These are phyloP conservation scores for Siderastrea siderea DNA, from an alignment of 92 coral and sea anemone species.

Conservation along the genomic window DNA sequence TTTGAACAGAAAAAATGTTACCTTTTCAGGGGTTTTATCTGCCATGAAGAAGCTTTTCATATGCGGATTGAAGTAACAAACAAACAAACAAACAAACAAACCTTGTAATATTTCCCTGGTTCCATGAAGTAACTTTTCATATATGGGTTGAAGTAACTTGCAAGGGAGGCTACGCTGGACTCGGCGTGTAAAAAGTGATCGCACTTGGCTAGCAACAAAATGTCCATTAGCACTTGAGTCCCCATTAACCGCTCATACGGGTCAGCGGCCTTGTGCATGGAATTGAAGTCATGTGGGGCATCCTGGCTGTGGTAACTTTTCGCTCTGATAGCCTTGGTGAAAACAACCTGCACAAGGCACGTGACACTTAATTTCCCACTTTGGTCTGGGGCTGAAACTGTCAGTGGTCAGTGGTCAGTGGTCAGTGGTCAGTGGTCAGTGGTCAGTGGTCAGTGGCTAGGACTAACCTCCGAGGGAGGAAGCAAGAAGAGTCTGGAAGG, in stretches of 20 bases:
- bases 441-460: no score
- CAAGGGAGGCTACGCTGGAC: slow-evolving; percentile 83
- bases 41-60: no score
- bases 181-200: slow-evolving; percentile 82
- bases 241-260: slow-evolving; percentile 57
- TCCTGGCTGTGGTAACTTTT: slow-evolving; percentile 22
- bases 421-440: no score
- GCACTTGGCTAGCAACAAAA: slow-evolving; percentile 78
- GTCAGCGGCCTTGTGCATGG: slow-evolving; percentile 25
- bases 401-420: no score
- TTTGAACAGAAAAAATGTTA: no score
- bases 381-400: no score
- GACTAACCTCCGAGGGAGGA: no score
- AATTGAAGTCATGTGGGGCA: slow-evolving; percentile 20
- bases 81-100: no score
- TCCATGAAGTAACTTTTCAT: slow-evolving; percentile 71
- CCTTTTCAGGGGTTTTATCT: no score
- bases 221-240: slow-evolving; percentile 75
- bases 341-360: slow-evolving; percentile 23
- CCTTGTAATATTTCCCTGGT: no score
- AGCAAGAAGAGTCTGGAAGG: no score
- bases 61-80: no score
- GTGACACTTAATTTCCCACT: background rate
- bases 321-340: slow-evolving; percentile 63
- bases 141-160: slow-evolving; percentile 77